A percentile compares a stretch with the other conserved stretches of the same genome.
phyloP scores from a whole-genome alignment of 2,888 invertebrate genomes.

The Tetramorium bicarinatum region DNA sequence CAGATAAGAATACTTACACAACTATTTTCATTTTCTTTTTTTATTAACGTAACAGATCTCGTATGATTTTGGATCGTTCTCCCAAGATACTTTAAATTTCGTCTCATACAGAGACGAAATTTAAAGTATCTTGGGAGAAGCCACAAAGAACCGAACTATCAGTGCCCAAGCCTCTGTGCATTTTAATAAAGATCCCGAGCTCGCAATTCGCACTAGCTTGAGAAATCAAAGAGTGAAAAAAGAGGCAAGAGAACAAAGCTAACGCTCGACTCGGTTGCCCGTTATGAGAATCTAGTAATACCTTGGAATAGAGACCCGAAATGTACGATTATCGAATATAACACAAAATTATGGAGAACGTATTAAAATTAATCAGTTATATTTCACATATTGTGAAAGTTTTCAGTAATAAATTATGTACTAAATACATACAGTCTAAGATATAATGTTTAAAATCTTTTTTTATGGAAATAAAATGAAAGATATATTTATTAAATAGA shows the following conservation, averaged over 20 bases:
- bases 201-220: constrained; percentile 61
- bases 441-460: too few species aligned
- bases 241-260: constrained; percentile 64
- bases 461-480: neutral
- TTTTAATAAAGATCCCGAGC: constrained; percentile 72
- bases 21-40: neutral
- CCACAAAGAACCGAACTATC: constrained; percentile 43
- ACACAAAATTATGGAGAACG: neutral
- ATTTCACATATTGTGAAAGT: neutral
- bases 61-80: neutral
- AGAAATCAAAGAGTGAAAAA: constrained; percentile 72
- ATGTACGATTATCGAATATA: neutral
- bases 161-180: constrained; percentile 63
- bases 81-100: too few species aligned
- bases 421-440: neutral
- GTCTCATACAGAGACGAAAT: constrained; percentile 40
- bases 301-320: constrained; percentile 1
- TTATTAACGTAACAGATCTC: neutral
- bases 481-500: neutral
- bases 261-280: constrained; percentile 39
- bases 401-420: neutral
- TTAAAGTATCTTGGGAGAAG: constrained; percentile 55
- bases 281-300: constrained; percentile 67
- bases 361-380: neutral
- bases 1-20: neutral